Percentiles rank a stretch among this genome's conserved stretches.
Evolutionary conservation across 2,888 invertebrate genomes (phyloP).

Genomic region (Cremastinae sp.): DNA sequence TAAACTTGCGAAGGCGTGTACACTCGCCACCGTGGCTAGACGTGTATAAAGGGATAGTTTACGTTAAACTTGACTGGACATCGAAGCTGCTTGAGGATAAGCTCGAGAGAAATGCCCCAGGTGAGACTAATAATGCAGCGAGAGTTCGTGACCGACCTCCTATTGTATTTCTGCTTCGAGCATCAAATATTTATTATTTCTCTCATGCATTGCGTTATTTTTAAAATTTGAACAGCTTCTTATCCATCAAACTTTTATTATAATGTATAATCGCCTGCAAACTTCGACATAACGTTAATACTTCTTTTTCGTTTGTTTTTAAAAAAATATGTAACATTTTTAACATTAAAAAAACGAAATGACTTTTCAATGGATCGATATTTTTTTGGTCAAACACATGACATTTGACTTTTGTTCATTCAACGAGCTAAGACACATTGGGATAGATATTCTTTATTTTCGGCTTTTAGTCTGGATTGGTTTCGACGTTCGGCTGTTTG

Average conservation of each 20-base stretch:
- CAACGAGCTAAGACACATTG: not conserved
- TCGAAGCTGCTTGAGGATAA: constrained; percentile 54
- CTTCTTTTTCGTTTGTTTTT: too few relatives aligned
- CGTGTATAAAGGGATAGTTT: constrained; percentile 65
- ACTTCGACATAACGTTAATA: too few relatives aligned
- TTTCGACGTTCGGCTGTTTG: constrained; percentile 32
- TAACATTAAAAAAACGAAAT: too few relatives aligned
- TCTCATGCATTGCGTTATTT: too few relatives aligned
- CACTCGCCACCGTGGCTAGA: constrained; percentile 10
- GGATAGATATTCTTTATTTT: not conserved
- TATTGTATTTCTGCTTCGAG: constrained; percentile 7
- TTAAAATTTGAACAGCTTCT: too few relatives aligned
- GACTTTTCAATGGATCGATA: too few relatives aligned
- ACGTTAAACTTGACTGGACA: constrained; percentile 66
- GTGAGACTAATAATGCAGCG: constrained; percentile 54
- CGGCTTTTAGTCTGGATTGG: constrained; percentile 1
- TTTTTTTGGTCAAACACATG: too few relatives aligned
- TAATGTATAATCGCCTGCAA: too few relatives aligned
- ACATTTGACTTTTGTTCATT: not conserved
- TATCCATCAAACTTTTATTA: too few relatives aligned
- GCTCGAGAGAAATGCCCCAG: constrained; percentile 34
- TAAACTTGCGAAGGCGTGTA: constrained; percentile 40
- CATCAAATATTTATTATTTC: not conserved
- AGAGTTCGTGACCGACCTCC: not conserved
- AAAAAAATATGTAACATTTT: too few relatives aligned